phyloP scores from a whole-genome alignment of 2,888 invertebrate genomes.

The Drosophila rellima region DNA sequence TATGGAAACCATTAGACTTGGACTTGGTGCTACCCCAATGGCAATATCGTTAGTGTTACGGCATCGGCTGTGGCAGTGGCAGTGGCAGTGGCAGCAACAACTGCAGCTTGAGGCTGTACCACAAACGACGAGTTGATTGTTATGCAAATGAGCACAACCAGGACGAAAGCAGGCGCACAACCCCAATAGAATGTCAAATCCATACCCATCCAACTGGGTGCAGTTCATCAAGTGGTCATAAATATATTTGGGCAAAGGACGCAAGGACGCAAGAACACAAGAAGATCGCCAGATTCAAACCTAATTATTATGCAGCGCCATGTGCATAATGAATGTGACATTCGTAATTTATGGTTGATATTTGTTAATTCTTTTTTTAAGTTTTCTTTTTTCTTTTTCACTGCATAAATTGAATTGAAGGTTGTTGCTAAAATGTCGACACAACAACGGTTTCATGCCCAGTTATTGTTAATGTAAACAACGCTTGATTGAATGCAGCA shows the following conservation, averaged over 20 bases:
- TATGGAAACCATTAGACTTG: conserved; percentile 70
- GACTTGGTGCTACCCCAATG: conserved; percentile 37
- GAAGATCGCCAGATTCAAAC: conserved; percentile 38
- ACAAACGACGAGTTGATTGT: conserved; percentile 81
- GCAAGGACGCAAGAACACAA: conserved; percentile 1
- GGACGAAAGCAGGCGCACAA: conserved; percentile 64
- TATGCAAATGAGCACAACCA: conserved; percentile 79
- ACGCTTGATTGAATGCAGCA: conserved; percentile 37
- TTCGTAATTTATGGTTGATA: conserved; percentile 83
- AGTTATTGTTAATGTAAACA: conserved; percentile 83
- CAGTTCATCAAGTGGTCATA: conserved; percentile 82
- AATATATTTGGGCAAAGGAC: conserved; percentile 62
- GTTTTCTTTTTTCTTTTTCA: conserved; percentile 24
- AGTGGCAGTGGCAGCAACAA: conserved; percentile 20
- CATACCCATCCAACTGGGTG: conserved; percentile 50
- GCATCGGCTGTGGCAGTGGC: conserved; percentile 6
- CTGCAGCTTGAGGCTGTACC: conserved; percentile 64
- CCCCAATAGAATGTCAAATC: conserved; percentile 28
- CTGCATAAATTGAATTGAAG: conserved; percentile 58
- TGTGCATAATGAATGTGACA: conserved; percentile 84
- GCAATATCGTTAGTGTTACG: conserved; percentile 21
- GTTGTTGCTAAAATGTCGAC: conserved; percentile 65
- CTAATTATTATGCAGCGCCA: conserved; percentile 82
- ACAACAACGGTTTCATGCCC: conserved; percentile 85
- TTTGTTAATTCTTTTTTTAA: conserved; percentile 61